A percentile compares a stretch with the other conserved stretches of the same genome.
phyloP scores from a whole-genome alignment of 1,140 invertebrate genomes.

The Neotoxoptera formosana region DNA sequence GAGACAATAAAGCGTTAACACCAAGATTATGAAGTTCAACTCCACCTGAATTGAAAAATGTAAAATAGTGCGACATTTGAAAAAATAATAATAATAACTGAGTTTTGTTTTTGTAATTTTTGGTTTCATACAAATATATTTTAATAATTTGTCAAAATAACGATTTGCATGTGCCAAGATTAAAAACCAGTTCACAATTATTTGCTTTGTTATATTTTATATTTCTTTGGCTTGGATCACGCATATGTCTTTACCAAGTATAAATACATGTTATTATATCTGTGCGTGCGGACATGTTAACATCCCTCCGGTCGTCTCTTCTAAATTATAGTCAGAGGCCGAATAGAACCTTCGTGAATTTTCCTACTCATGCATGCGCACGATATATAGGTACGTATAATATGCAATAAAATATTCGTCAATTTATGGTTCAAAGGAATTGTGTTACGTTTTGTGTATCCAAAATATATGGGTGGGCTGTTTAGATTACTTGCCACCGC shows the following conservation, averaged over 20 bases:
- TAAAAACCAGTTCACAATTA: constrained; percentile 1
- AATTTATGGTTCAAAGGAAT: background rate
- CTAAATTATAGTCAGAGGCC: background rate
- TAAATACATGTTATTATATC: background rate
- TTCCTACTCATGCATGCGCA: background rate
- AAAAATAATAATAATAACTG: too few relatives aligned
- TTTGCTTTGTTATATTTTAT: constrained; percentile 13
- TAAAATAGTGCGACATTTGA: background rate
- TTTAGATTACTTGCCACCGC: background rate
- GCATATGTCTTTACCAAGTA: background rate
- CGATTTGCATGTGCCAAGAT: background rate
- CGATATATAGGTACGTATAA: background rate
- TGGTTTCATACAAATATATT: background rate
- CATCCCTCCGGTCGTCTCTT: background rate
- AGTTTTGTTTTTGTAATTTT: background rate
- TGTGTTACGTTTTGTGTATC: background rate
- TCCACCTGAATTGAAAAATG: background rate
- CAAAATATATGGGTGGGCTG: background rate
- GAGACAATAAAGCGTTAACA: background rate
- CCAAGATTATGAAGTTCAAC: background rate
- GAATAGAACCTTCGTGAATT: background rate
- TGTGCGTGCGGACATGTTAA: background rate
- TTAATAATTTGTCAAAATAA: background rate
- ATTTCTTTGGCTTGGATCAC: background rate
- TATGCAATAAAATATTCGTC: background rate